Evolutionary conservation across 2,113 vertebrate genomes (phyloP), one percentile per base, ranked within the genome.

Genomic region (Myotis lucifugus): DNA sequence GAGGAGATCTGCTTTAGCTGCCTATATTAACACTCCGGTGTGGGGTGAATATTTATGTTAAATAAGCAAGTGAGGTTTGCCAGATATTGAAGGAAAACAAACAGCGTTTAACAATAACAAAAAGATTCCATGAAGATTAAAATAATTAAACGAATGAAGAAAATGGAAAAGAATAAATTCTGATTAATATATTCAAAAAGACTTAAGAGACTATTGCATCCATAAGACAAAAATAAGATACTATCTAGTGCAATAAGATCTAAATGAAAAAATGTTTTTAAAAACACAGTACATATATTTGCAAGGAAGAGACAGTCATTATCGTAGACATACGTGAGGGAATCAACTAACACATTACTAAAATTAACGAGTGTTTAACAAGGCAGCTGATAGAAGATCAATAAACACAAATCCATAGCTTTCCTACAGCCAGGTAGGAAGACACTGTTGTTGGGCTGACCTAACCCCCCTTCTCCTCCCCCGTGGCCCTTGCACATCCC

Each of bases 1-100:
- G 86, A 88, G 46, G 48, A 72, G 40, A 83, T 21, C 29, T 85
- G 46, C 64, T 27, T 54, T 37, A 56, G 54, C 37, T 59, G 40
- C 17, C 74, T 83, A 0, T 34, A 42, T 56, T 66, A 87, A n/a
- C n/a, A n/a, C n/a, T n/a, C n/a, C n/a, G n/a, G n/a, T n/a, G n/a
- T n/a, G n/a, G n/a, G n/a, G n/a, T n/a, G n/a, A n/a, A n/a, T n/a
- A 81, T 32, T 93, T 85, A 90, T 52, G 23, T 78, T 86, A 92
- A 73, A 95, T 59, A 74, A 87, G 78, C 18, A 82, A 73, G 14
- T 40, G 46, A 79, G 11, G 17, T 50, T 87, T 87, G 14, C 34
- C 32, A 92, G 64, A 87, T 84, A 37, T 34, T 87, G 66, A 90
- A 92, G 70, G 27, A 92, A 89, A 92, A 95, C 21, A 56, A 85